Evolutionary conservation across 2,888 invertebrate species (phyloP).

Genomic region (Apantesis nais): DNA sequence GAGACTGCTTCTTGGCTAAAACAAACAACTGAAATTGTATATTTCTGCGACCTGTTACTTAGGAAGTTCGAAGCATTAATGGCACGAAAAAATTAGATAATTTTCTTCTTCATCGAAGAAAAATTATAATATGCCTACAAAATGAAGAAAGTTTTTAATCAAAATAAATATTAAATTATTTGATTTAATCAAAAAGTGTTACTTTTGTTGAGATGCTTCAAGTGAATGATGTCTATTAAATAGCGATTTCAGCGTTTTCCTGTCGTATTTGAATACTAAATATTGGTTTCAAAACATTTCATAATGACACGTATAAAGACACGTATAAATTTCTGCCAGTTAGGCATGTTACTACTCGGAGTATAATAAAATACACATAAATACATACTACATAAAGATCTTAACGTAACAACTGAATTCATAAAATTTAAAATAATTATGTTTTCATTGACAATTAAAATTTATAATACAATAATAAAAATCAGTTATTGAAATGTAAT

Average conservation of each 20-base stretch:
- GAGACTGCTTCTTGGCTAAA: conserved; percentile 1
- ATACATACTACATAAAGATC: no score
- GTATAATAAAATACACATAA: no score
- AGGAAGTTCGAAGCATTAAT: background rate
- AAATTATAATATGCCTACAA: no score
- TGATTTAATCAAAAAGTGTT: background rate
- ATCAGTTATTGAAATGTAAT: background rate
- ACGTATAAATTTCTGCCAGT: no score
- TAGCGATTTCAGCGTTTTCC: no score
- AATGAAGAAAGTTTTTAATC: no score
- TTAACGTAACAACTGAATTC: background rate
- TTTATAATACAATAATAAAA: background rate
- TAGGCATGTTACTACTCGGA: no score
- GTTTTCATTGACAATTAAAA: background rate
- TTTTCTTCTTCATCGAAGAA: background rate
- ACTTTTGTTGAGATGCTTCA: no score
- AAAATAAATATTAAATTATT: no score
- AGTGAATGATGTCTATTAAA: background rate
- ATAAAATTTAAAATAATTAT: background rate
- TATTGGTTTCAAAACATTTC: no score
- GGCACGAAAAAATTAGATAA: background rate
- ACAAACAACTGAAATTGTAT: conserved; percentile 5
- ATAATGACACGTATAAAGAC: no score
- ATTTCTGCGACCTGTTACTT: background rate
- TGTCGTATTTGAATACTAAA: no score